Percentiles rank a stretch among this genome's conserved stretches.
These are phyloP conservation scores for Lasioglossum pauxillum DNA, from an alignment of 2,888 invertebrate species.

Conservation along the genomic window DNA sequence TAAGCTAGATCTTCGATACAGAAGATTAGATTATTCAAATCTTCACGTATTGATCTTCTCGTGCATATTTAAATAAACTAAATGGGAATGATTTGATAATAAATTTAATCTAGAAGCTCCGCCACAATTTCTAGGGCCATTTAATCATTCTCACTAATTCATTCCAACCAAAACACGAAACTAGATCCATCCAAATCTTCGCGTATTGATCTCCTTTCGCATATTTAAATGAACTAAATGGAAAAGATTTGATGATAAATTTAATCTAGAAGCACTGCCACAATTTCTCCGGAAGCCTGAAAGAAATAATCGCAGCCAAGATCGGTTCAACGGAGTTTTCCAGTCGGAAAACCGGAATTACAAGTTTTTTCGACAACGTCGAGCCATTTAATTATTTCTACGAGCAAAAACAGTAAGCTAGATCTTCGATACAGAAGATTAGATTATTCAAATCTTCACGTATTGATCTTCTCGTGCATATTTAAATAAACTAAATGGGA, in stretches of 20 bases:
- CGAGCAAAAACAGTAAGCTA: no score
- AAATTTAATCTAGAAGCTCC: no score
- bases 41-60: neutral
- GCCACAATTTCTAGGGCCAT: neutral
- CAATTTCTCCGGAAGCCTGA: neutral
- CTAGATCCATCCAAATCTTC: no score
- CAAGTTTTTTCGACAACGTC: slow-evolving; percentile 2
- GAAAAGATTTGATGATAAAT: no score
- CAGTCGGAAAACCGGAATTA: neutral
- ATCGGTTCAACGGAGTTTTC: no score
- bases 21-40: no score
- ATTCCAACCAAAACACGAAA: no score
- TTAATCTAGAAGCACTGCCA: no score
- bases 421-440: no score
- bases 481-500: neutral
- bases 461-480: neutral
- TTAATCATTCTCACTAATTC: no score
- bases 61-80: neutral
- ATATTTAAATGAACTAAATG: neutral
- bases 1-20: neutral
- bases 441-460: no score
- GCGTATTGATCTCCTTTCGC: neutral
- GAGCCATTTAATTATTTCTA: slow-evolving; percentile 36
- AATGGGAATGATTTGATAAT: neutral
- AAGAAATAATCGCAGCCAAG: neutral